These are phyloP conservation scores for Neoaliturus tenellus DNA, from an alignment of 2,888 invertebrate genomes.

Conservation along the genomic window DNA sequence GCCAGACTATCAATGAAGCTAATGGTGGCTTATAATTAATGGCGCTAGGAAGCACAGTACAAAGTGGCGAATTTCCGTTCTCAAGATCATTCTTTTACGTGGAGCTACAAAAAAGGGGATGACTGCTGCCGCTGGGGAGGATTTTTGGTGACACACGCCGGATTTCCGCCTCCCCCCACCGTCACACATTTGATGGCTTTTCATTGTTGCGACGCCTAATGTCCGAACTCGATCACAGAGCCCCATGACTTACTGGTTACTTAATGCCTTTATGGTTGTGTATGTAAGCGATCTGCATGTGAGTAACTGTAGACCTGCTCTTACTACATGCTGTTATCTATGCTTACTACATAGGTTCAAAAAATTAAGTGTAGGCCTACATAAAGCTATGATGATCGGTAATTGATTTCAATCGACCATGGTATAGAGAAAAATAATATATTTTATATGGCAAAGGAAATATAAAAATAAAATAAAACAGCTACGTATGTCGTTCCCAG, in stretches of 20 bases:
- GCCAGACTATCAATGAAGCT: neutral
- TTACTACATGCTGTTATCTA: no score
- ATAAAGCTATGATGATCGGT: no score
- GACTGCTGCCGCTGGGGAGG: neutral
- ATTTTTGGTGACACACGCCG: conserved; percentile 38
- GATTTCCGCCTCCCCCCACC: conserved; percentile 17
- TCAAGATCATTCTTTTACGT: conserved; percentile 28
- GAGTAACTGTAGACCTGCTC: no score
- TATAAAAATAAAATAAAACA: no score
- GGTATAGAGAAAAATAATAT: no score
- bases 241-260: neutral
- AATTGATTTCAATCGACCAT: no score
- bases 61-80: conserved; percentile 48
- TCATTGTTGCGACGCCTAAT: conserved; percentile 13
- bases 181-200: conserved; percentile 8
- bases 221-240: neutral
- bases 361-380: no score
- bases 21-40: conserved; percentile 39
- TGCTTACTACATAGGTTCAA: no score
- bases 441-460: no score
- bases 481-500: no score
- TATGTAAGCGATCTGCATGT: no score
- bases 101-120: conserved; percentile 26
- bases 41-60: neutral
- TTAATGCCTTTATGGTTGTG: neutral